phyloP scores from a whole-genome alignment of 2,888 invertebrate species.

The Drosophila stalkeri region DNA sequence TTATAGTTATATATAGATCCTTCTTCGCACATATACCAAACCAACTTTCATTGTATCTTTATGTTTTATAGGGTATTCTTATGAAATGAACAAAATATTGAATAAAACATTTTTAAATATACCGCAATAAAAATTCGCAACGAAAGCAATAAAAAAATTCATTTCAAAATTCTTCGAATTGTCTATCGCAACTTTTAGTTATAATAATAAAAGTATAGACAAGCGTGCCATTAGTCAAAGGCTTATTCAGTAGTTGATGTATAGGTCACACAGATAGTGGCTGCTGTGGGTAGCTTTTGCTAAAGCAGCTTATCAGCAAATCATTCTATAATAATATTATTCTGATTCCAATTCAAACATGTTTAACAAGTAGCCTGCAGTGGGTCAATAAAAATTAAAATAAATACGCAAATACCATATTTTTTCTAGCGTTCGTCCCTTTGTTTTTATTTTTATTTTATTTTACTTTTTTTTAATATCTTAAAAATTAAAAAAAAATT shows the following conservation, averaged over 20 bases:
- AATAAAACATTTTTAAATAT: conserved; percentile 14
- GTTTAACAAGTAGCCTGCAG: neutral
- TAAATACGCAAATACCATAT: neutral
- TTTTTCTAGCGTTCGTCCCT: no score
- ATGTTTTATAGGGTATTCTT: conserved; percentile 1
- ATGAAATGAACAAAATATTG: neutral
- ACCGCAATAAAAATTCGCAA: conserved; percentile 1
- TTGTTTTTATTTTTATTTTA: no score
- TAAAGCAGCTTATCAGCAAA: conserved; percentile 6
- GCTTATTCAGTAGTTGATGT: neutral
- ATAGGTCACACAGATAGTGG: conserved; percentile 13
- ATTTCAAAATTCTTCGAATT: neutral
- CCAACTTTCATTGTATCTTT: neutral
- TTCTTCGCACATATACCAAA: neutral
- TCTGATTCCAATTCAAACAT: neutral
- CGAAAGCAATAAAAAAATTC: neutral
- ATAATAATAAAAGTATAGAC: neutral
- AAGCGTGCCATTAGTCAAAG: conserved; percentile 5
- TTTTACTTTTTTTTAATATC: no score
- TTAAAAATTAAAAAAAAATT: no score
- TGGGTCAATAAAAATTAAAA: conserved; percentile 26
- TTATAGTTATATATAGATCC: neutral
- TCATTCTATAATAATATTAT: neutral
- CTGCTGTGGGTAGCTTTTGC: no score
- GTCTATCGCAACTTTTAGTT: neutral